Evolutionary conservation across 1,140 invertebrate genomes (phyloP), one percentile per base, ranked within the genome.

Genomic region (Heliconius himera): DNA sequence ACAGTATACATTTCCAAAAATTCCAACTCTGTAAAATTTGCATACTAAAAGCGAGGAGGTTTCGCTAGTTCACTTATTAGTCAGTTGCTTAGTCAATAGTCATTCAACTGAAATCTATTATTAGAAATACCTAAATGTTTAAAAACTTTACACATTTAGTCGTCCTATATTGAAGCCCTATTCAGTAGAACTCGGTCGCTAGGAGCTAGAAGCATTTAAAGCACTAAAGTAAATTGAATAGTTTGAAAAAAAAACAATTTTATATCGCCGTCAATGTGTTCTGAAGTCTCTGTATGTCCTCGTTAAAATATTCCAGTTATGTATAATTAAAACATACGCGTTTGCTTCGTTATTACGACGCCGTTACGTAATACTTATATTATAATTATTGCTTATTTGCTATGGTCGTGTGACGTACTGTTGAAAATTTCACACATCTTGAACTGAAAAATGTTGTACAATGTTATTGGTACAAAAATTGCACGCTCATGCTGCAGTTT

Each of bases 1-100:
- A 66, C 60, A 29, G 60, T 66, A 66, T 66, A 66, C 60, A 66
- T 66, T 13, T 66, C 60, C 22, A 66, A 66, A 66, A 66, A 66
- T 66, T n/a, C 60, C 60, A 29, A 16, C 60, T 29, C 60, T 66
- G 60, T 66, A 66, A 66, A 66, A 66, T 29, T 66, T 16, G 22
- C 60, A 66, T 66, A 66, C 22, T 66, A 66, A 66, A 66, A 66
- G 60, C 60, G 60, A 66, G 22, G 60, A 66, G 4, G 11, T 29
- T 66, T 29, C n/a, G 26, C 26, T 66, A 66, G 54, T 56, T 22
- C 54, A 56, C 9, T 66, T 66, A 66, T n/a, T 46, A 46, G 41
- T 66, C n/a, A 11, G 22, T 26, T 29, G 60, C 22, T 26, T 9
- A 66, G 54, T 66, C 9, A 66, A 26, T 66, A 66, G 9, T 66